phyloP scores from a whole-genome alignment of 2,113 vertebrate species.

The Corythornis cristatus region DNA sequence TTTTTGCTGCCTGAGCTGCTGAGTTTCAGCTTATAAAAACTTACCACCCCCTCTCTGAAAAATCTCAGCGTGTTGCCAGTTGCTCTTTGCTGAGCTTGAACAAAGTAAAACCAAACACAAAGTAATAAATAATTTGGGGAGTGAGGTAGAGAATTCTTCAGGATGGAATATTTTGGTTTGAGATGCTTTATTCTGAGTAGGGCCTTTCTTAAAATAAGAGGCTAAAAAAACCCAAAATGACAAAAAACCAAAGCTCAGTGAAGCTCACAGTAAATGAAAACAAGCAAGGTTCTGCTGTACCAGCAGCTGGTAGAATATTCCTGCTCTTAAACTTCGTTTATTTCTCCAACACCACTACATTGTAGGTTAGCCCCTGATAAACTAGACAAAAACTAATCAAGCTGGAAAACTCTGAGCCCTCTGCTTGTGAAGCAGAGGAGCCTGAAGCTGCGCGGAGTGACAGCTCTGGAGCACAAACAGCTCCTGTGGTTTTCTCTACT shows the following conservation, averaged over 20 bases:
- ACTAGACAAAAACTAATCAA: background rate
- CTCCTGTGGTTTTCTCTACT: fast-evolving
- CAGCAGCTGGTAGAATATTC: background rate
- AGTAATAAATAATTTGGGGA: background rate
- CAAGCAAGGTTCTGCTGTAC: background rate
- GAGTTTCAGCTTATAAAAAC: background rate
- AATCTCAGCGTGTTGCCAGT: background rate
- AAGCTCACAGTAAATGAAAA: background rate
- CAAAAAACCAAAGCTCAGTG: background rate
- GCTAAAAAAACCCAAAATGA: background rate
- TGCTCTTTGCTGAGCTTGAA: background rate
- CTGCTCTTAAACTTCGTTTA: background rate
- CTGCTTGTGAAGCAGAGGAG: background rate
- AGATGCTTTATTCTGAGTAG: background rate
- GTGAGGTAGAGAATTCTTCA: background rate
- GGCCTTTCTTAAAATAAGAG: background rate
- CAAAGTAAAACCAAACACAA: background rate
- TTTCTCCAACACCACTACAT: background rate
- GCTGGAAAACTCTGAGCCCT: background rate
- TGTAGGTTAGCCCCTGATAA: background rate
- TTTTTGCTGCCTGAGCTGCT: background rate
- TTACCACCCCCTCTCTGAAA: background rate
- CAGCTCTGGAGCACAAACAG: background rate
- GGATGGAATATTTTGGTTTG: background rate
- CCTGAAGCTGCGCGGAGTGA: background rate